phyloP scores from a whole-genome alignment of 2,888 invertebrate species.

The Oscheius myriophilus region DNA sequence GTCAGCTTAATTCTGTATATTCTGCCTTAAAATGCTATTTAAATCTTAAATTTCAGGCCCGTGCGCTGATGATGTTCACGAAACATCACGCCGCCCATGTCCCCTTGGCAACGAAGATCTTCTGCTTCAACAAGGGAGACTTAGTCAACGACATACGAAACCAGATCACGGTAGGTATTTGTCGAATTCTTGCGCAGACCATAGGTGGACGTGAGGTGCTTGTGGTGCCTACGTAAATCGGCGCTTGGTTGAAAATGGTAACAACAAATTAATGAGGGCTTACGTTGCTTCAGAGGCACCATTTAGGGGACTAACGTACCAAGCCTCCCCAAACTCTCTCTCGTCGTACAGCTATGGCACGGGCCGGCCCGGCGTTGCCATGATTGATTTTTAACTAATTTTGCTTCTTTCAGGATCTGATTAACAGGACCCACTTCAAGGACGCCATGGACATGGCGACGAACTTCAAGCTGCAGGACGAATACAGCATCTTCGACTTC shows the following conservation, averaged over 20 bases:
- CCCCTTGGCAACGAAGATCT: background rate
- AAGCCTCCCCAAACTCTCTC: no score
- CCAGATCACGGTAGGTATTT: background rate
- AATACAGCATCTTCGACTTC: slow-evolving; percentile 5
- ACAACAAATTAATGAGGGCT: no score
- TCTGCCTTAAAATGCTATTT: background rate
- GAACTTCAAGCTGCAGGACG: slow-evolving; percentile 15
- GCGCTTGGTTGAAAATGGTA: no score
- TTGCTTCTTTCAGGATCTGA: background rate
- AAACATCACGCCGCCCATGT: slow-evolving; percentile 4
- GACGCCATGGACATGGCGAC: slow-evolving; percentile 31
- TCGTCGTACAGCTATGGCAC: no score
- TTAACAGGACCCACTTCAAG: slow-evolving; percentile 9
- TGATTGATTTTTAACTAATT: background rate
- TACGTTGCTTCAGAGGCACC: no score
- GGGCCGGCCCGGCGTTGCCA: no score
- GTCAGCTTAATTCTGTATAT: background rate
- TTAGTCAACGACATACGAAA: background rate
- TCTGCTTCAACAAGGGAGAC: background rate
- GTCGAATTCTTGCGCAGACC: background rate
- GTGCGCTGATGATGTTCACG: slow-evolving; percentile 10
- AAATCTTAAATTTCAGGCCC: slow-evolving; percentile 4
- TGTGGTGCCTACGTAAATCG: no score
- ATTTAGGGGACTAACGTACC: no score
- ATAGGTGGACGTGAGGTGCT: no score